phyloP scores from a whole-genome alignment of 2,113 vertebrate genomes.

The Pungitius pungitius region DNA sequence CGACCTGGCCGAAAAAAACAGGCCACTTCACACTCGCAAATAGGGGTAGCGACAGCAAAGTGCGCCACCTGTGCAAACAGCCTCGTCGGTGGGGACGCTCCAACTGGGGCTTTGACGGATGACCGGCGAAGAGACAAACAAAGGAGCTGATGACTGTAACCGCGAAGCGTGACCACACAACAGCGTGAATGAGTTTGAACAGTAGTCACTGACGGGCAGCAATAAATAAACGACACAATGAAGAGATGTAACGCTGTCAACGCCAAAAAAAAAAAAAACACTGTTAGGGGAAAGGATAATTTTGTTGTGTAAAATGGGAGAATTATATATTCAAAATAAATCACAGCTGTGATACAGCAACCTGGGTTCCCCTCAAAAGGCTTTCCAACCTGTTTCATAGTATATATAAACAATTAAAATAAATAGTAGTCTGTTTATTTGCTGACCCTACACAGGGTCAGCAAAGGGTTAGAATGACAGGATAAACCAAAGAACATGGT shows the following conservation, averaged over 20 bases:
- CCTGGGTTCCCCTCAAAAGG: not conserved
- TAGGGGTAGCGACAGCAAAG: slow-evolving; percentile 52
- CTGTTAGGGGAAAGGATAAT: not conserved
- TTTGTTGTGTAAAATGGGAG: not conserved
- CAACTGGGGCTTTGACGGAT: slow-evolving; percentile 54
- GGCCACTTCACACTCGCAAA: slow-evolving; percentile 56
- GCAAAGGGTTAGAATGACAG: slow-evolving; percentile 48
- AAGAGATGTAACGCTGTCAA: slow-evolving; percentile 6
- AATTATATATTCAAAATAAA: not conserved
- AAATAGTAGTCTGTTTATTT: slow-evolving; percentile 31
- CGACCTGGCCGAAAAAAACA: slow-evolving; percentile 37
- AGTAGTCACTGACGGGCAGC: not conserved
- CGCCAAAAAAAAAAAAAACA: slow-evolving; percentile 1
- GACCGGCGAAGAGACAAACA: slow-evolving; percentile 65
- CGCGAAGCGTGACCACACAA: slow-evolving; percentile 44
- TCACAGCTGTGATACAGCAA: not conserved
- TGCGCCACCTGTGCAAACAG: slow-evolving; percentile 65
- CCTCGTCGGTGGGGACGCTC: slow-evolving; percentile 57
- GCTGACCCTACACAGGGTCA: slow-evolving; percentile 48
- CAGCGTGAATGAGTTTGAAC: slow-evolving; percentile 33
- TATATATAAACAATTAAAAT: not conserved
- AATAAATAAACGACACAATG: not conserved
- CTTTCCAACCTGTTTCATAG: not conserved
- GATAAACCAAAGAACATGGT: slow-evolving; percentile 60
- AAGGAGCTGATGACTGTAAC: slow-evolving; percentile 54